Base-by-base conservation (phyloP, 53 echinoderm and acorn worm genomes). In the Echinarachnius parma region DNA sequence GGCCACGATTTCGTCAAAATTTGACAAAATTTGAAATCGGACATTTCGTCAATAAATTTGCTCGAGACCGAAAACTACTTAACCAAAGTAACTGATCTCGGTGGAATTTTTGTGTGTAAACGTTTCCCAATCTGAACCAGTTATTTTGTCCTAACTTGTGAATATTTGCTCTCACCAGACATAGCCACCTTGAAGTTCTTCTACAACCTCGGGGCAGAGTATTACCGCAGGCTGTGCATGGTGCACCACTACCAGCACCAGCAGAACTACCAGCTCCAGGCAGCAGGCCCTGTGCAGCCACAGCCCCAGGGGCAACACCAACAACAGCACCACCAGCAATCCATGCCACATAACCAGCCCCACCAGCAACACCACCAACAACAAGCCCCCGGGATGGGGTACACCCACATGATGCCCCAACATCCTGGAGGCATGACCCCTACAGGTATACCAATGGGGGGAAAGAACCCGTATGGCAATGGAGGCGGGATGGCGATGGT, bases 201-300 rank as follows among this genome's bases (percentile, higher is more conserved):
- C 75, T 94, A 78, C 76, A 94, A 94, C 64, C 59, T 94, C 55
- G 95, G 95, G 47, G 67, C 87, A 34, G 95, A 94, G 70, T 69
- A 69, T 16, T 34, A 69, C 33, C 35, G 70, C 15, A 69, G 70
- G 22, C 23, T 69, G 14, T 69, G 70, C 24, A 50, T 69, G 70
- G 30, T 69, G 14, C 70, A 69, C 53, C 70, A 69, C 11, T 31
- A 32, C 10, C 70, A 69, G 34, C 66, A 66, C 28, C 70, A 69
- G 36, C 70, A 69, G 53, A 53, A 53, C 53, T 69, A 53, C 53
- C 70, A 69, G 14, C 34, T 34, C 22, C 70, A 50, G 15, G 54
- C 53, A 53, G 21, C 70, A 1, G 70, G 53, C 14, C 53, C 53
- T 1, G 4, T 50, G 34, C 52, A 10, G 11, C 9, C 19, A 18